phyloP scores from a whole-genome alignment of 2,113 vertebrate species.

The Laticauda laticaudata region DNA sequence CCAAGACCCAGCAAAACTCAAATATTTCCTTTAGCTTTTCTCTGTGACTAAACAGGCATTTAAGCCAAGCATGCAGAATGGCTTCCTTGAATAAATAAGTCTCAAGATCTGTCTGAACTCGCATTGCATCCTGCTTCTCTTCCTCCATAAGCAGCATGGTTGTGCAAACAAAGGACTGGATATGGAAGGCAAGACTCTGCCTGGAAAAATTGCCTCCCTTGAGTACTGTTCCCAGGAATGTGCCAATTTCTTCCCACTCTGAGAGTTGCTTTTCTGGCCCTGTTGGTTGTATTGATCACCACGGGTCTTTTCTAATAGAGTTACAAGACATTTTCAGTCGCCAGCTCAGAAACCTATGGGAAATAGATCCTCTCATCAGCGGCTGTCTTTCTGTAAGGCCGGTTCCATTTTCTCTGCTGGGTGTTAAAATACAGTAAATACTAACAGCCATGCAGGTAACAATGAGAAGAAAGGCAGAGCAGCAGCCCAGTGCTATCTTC shows the following conservation, averaged over 20 bases:
- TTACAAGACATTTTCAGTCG: slow-evolving; percentile 69
- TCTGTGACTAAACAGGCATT: not conserved
- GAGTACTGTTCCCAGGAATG: slow-evolving; percentile 44
- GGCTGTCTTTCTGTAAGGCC: slow-evolving; percentile 59
- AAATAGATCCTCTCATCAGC: slow-evolving; percentile 58
- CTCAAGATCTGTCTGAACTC: not conserved
- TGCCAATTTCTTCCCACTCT: slow-evolving; percentile 63
- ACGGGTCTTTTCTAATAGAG: slow-evolving; percentile 71
- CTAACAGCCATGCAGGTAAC: slow-evolving; percentile 28
- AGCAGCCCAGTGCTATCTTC: slow-evolving; percentile 37
- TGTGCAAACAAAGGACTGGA: slow-evolving; percentile 43
- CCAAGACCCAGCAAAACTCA: slow-evolving; percentile 2
- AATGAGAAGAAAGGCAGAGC: slow-evolving; percentile 54
- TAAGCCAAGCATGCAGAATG: not conserved
- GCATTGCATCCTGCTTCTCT: not conserved
- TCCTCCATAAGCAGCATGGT: not conserved
- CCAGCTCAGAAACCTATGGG: slow-evolving; percentile 59
- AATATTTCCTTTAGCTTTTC: not conserved
- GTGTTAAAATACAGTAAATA: slow-evolving; percentile 61
- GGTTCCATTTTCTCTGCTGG: slow-evolving; percentile 63
- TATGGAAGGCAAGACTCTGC: slow-evolving; percentile 48
- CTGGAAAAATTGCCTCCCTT: slow-evolving; percentile 63
- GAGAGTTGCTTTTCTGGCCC: slow-evolving; percentile 60
- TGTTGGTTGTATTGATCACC: slow-evolving; percentile 68
- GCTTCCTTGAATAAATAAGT: slow-evolving; percentile 15